phyloP scores from a whole-genome alignment of 92 coral and sea anemone genomes.

The Porites cylindrica region DNA sequence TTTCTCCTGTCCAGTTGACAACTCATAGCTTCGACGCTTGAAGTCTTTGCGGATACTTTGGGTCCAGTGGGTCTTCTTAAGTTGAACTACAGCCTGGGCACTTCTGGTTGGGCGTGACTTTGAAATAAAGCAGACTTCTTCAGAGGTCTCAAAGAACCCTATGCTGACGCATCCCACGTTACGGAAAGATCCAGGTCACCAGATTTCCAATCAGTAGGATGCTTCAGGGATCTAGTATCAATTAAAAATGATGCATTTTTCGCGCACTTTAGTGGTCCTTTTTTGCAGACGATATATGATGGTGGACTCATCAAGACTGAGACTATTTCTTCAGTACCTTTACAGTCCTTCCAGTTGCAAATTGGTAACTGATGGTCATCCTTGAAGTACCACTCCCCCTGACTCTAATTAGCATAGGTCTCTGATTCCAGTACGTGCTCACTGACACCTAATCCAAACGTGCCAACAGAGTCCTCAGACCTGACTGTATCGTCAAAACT shows the following conservation, averaged over 20 bases:
- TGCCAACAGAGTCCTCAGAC: too few relatives aligned
- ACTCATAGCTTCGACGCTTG: conserved; percentile 23
- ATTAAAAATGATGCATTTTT: conserved; percentile 26
- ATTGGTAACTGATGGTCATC: neutral
- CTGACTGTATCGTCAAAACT: too few relatives aligned
- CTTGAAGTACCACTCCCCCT: too few relatives aligned
- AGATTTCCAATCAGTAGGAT: conserved; percentile 8
- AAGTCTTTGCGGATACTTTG: conserved; percentile 45
- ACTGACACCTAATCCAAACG: too few relatives aligned
- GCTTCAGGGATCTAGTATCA: neutral
- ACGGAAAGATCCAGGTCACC: conserved; percentile 5
- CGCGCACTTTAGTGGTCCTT: neutral
- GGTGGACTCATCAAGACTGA: neutral
- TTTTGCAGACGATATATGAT: neutral
- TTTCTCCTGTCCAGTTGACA: neutral
- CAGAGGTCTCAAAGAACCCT: too few relatives aligned
- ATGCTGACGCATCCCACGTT: conserved; percentile 4
- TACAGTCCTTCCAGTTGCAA: conserved; percentile 8
- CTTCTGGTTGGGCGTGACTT: neutral
- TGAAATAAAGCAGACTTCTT: neutral
- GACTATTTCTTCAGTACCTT: neutral
- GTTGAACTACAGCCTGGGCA: neutral
- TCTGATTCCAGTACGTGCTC: too few relatives aligned
- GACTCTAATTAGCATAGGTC: too few relatives aligned
- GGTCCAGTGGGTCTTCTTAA: conserved; percentile 61